phyloP scores from a whole-genome alignment of 2,797 vertebrate genomes.

The Sarcoramphus papa region DNA sequence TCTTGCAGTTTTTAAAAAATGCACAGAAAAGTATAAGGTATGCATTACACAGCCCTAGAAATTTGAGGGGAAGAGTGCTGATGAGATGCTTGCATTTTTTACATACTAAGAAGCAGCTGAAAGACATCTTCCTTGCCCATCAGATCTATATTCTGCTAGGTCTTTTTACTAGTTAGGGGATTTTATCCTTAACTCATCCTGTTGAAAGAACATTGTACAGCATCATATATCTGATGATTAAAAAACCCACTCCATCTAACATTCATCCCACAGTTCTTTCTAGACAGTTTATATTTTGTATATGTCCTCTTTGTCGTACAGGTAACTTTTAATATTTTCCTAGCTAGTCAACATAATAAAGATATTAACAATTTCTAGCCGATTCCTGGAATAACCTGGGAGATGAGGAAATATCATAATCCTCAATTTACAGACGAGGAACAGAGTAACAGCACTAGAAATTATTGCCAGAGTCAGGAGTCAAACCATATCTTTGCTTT shows the following conservation, averaged over 20 bases:
- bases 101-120: background rate
- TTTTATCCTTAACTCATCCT: background rate
- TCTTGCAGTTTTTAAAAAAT: background rate
- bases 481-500: background rate
- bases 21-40: background rate
- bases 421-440: background rate
- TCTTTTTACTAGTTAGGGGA: background rate
- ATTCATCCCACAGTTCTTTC: background rate
- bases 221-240: background rate
- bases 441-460: background rate
- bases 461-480: background rate
- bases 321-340: background rate
- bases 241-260: background rate
- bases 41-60: background rate
- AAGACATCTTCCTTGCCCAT: background rate
- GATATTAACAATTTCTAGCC: background rate
- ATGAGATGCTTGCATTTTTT: background rate
- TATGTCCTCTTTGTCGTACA: background rate
- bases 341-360: background rate
- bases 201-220: background rate
- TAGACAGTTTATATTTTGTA: background rate
- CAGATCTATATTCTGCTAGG: background rate
- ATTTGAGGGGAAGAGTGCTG: background rate
- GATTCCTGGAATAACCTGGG: background rate
- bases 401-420: background rate